Evolutionary conservation across 2,888 invertebrate genomes (phyloP), one percentile per base, ranked within the genome.

Genomic region (Conistra vaccinii): DNA sequence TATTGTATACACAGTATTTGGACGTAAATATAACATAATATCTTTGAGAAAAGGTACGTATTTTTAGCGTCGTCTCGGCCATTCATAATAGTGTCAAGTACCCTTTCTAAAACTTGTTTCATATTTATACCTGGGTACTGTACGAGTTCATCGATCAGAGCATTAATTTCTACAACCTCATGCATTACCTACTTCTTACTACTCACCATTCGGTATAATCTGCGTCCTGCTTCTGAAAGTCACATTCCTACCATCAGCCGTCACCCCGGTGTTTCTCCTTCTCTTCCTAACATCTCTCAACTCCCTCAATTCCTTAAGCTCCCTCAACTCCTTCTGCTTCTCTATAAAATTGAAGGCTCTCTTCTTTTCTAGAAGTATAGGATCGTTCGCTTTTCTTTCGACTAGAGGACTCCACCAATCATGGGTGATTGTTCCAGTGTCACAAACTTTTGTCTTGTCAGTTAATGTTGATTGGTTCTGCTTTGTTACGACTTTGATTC

Each of bases 381-480:
- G 29, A 6, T 69, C 45, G 5, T 90, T 51, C 3, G 12, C 53
- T 69, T 48, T 94, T 77, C 85, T 92, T 51, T 95, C 94, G 0
- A 91, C 32, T 3, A 94, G 84, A 0, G 95, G 94, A 81, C 93
- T 94, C 94, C 95, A 95, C 94, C 95, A 95, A 73, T 94, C 94
- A 23, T 88, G 81, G 0, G 93, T 94, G 0, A 86, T 60, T 0
- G 94, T 94, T 55, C 93, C 93, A 0, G 90, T 91, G 60, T 94
- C 91, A 53, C 90, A 87, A 1, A 89, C 62, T 2, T 35, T 83
- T 1, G 86, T 70, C 48, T 65, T 87, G 0, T 93, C 91, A 0
- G 92, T 93, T 0, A 80, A 48, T 1, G 92, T 93, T 0, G 90
- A 89, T 67, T 88, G 91, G 69, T 93, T 92, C 0, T 87, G 55